Conservation (phyloP, 2,113 vertebrate species). For the Gadus chalcogrammus region DNA sequence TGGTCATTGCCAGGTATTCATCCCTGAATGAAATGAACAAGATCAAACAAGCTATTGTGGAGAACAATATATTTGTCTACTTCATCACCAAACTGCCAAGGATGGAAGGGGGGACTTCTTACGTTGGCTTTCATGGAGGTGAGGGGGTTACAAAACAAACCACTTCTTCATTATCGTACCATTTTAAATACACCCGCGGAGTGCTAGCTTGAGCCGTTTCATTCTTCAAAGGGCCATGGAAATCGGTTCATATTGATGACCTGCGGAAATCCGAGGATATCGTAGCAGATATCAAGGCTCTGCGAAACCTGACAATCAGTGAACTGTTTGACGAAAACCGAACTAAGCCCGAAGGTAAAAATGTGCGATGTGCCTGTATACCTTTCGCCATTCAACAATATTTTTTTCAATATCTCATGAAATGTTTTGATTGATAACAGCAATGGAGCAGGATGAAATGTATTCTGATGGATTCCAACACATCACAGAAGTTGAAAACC, state of each 20-base stretch:
- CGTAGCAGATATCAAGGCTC: constrained; percentile 79
- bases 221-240: constrained; percentile 81
- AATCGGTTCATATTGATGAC: constrained; percentile 91
- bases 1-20: constrained; percentile 74
- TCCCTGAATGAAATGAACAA: constrained; percentile 91
- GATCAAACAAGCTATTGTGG: constrained; percentile 42
- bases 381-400: neutral
- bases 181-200: neutral
- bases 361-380: neutral
- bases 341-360: constrained; percentile 55
- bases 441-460: constrained; percentile 65
- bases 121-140: constrained; percentile 93
- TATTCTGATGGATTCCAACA: constrained; percentile 42
- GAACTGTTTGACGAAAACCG: constrained; percentile 77
- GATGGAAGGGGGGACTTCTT: constrained; percentile 80
- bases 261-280: constrained; percentile 84
- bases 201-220: constrained; percentile 6
- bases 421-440: constrained; percentile 35
- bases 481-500: constrained; percentile 33
- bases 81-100: constrained; percentile 90
- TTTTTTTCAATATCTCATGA: neutral
- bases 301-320: constrained; percentile 85
- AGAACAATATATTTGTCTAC: constrained; percentile 76
- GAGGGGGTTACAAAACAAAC: neutral
- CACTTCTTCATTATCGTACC: neutral